Evolutionary conservation across 2,888 invertebrate species (phyloP), one percentile per base, ranked within the genome.

Genomic region (Drosophila kuntzei): DNA sequence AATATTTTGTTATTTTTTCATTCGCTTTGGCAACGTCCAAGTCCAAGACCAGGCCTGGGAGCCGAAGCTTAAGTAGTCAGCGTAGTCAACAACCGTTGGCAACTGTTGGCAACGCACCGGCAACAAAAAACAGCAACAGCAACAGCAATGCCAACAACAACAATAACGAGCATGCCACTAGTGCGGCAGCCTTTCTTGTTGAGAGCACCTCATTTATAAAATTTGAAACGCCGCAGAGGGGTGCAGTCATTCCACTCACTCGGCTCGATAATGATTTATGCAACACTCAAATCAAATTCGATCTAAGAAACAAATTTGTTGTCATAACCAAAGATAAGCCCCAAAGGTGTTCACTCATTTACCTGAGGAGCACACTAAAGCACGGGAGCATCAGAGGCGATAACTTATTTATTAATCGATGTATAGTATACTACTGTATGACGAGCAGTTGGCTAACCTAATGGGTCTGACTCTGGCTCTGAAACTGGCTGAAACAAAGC

Each of bases 121-220:
- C 49, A 49, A 55, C 44, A 58, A 18, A 32, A 49, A 32, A 14
- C n/a, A 36, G 12, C 25, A 67, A 41, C 34, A 65, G 29, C 55
- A 50, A 53, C 34, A 64, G 20, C 37, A 67, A 41, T 29, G 57
- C 22, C 55, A 50, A 53, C 34, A 64, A 20, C 37, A 29, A n/a
- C 11, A 39, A 18, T 39, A 58, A 27, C 34, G 14, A 58, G 51
- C 57, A 36, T 59, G 55, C 50, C 29, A 64, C 65, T 32, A 59
- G 47, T 72, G 61, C 57, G 61, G 60, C 60, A 54, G 49, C 54
- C 66, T 55, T 65, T 69, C 54, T 55, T 57, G 67, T 63, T 50
- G 61, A 64, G 43, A 75, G 71, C 39, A 44, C 58, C 65, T 80
- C 77, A 78, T 78, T 80, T 78, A 80, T 78, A 76, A 75, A 80